These are phyloP conservation scores for Drosophila athabasca DNA, from an alignment of 1,140 invertebrate species.

Conservation along the genomic window DNA sequence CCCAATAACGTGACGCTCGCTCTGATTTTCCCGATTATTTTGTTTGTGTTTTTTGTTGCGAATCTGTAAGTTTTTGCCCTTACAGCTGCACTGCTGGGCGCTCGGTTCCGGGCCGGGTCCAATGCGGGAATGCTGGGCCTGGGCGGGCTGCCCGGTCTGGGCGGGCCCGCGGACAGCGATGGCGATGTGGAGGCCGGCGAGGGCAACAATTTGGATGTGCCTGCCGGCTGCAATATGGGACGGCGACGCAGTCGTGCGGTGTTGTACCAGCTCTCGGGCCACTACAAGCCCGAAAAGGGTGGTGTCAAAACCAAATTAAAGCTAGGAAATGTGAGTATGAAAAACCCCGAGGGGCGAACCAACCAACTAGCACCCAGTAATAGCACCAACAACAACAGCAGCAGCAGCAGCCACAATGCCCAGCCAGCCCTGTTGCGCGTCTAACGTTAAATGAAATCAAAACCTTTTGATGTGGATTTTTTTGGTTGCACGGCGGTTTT, in stretches of 20 bases:
- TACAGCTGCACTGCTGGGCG: constrained; percentile 83
- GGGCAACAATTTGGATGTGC: constrained; percentile 91
- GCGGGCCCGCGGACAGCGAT: constrained; percentile 84
- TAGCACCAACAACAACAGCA: no score
- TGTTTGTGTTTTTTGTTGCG: constrained; percentile 59
- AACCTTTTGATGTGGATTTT: constrained; percentile 1
- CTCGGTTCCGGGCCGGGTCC: constrained; percentile 86
- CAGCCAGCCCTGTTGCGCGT: neutral
- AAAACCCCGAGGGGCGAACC: neutral
- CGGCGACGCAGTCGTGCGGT: constrained; percentile 96
- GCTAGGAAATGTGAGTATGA: constrained; percentile 94
- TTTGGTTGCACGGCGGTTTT: neutral
- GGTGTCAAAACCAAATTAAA: constrained; percentile 95
- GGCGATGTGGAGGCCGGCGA: constrained; percentile 88
- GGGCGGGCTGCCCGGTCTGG: constrained; percentile 88
- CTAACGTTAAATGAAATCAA: constrained; percentile 46
- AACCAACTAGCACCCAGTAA: neutral
- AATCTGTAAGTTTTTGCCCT: constrained; percentile 83
- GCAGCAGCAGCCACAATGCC: constrained; percentile 5
- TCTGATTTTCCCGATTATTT: constrained; percentile 22
- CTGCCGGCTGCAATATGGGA: constrained; percentile 93
- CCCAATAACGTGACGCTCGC: constrained; percentile 1
- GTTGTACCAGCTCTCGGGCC: constrained; percentile 97
- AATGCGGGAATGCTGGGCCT: constrained; percentile 89
- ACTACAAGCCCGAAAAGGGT: constrained; percentile 94